Evolutionary conservation across 2,888 invertebrate species (phyloP), one percentile per base, ranked within the genome.

Genomic region (Neocrepidodera transversa): DNA sequence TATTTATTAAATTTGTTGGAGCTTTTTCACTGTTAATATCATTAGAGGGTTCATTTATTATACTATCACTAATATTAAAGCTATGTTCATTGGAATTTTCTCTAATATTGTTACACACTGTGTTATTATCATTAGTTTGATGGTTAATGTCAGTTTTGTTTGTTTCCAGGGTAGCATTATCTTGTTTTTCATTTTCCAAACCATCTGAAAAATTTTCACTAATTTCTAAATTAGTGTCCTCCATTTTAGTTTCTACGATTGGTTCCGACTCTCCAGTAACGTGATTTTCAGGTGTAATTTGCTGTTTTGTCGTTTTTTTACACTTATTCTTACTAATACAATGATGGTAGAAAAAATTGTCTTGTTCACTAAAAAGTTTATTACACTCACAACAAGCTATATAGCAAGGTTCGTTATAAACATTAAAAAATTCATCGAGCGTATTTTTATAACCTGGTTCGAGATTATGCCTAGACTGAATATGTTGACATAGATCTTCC

Each of bases 331-430:
- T 63, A 48, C 61, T 66, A 71, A 69, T 70, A 71, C 92, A 92
- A 73, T 86, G 85, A 76, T 92, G 92, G 71, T 87, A 85, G 65
- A 86, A 87, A 79, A 91, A 92, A 75, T 89, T 86, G 76, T 90
- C 90, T 68, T 86, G 84, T 74, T 90, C 90, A 65, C 85, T 86
- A 78, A 91, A 92, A 30, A 90, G 86, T 76, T 87, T 87, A 77
- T 91, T 90, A 80, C 92, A 93, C 30, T 84, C 85, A 80, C 92
- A 91, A 75, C 93, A 93, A 82, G 91, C 87, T 63, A 92, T 81
- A 78, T 88, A 91, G 71, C 90, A 86, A 1, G 88, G 86, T 56
- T 87, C 88, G 71, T 83, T 84, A 73, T 87, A 87, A 43, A 83
- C 82, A 72, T 82, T 84, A 65, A 86, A 84, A 74, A 91, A 87